Base-by-base conservation (phyloP, 2,888 invertebrate genomes). In the Notodonta dromedarius region DNA sequence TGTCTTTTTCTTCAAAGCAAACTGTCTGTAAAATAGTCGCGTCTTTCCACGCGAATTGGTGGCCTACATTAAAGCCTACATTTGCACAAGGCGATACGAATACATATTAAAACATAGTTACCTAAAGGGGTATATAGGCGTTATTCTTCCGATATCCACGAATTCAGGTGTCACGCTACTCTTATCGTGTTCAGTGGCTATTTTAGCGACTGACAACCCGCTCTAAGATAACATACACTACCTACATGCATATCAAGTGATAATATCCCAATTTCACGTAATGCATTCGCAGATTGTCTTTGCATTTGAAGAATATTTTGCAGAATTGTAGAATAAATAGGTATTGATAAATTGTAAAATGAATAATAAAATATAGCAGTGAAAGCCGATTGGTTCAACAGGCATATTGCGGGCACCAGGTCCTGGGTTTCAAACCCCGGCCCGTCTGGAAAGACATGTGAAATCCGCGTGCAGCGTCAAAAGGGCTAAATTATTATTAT, bases 131-230 rank as follows among this genome's bases (percentile, higher is more conserved):
- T 9, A 42, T 46, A 4, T 46, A 46, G 46, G 46, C 13, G n/a
- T 46, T 46, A n/a, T 65, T 67, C 24, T 73, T 62, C 55, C 68
- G 62, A 76, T 69, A 66, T 74, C 71, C 55, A 62, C 60, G 61
- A 75, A 72, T 66, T 67, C 78, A 80, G 80, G 78, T 82, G 77
- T 74, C 75, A 74, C 66, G 62, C 58, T 62, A 62, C n/a, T 75
- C 65, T 80, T 82, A 83, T 78, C 80, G 56, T 46, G 53, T 57
- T 58, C 59, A 50, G 65, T 62, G 69, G 76, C 77, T 80, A 82
- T 83, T 83, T 82, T 77, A 75, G 79, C 74, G 69, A 58, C 63
- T 76, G 73, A 71, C 73, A 73, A 63, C 39, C 59, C 57, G 61
- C 59, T 60, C 32, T 55, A 14, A 63, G 73, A 78, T 80, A 83